Base-by-base conservation (phyloP, 1,140 invertebrate species). In the Zaprionus africanus region DNA sequence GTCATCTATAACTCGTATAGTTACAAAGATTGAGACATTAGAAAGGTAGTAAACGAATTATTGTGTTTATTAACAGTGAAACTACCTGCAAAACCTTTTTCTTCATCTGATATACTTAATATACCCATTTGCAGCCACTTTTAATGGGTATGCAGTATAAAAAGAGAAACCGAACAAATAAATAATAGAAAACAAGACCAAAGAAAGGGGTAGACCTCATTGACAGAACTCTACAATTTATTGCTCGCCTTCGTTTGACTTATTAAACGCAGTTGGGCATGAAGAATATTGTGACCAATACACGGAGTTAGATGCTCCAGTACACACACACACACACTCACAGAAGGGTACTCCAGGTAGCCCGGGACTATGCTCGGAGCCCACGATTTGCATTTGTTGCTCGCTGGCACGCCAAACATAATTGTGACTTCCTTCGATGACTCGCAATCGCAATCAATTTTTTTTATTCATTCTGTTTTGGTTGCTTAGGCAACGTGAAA, bases 301-400 rank as follows among this genome's bases (percentile, higher is more conserved):
- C 41, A 64, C 62, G 46, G 53, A 34, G 41, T 58, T 34, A 73
- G 67, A 74, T 76, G 66, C 71, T 76, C 63, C 62, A 79, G 59
- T 43, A 63, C 28, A 63, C 58, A 65, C 34, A 5, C n/a, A 72
- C 22, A 68, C 58, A 34, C 51, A 28, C 54, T 13, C n/a, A 34
- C 46, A 15, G 22, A n/a, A 7, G 46, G 6, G 34, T 43, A 49
- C 53, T 65, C 38, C 41, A 17, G 36, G 6, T 43, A 69, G 59
- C 31, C 58, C 73, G 49, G 63, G 63, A 64, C 41, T 66, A 80
- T 81, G 41, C 57, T 66, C 56, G 43, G 65, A 62, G 68, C 56
- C 65, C 65, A 61, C 84, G 68, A 84, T 90, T 88, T 90, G 79
- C 85, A 90, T 90, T 88, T 88, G 85, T 85, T 90, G 85, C 85